These are phyloP conservation scores for Ranitomeya imitator DNA, from an alignment of 2,113 vertebrate species.

Conservation along the genomic window DNA sequence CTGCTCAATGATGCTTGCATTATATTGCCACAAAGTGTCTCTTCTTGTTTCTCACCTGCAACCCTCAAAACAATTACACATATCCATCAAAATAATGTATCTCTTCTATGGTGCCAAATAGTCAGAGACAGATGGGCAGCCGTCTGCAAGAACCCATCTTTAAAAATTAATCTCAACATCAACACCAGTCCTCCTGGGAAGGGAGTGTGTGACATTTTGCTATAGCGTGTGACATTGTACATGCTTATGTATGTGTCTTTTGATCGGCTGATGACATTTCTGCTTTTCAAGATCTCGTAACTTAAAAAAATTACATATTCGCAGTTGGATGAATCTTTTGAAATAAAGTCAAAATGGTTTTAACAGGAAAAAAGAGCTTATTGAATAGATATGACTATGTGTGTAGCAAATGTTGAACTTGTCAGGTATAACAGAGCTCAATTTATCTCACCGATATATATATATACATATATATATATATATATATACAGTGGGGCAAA, in stretches of 20 bases:
- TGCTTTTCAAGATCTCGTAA: not conserved
- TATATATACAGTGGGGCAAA: no score
- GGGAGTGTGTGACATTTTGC: constrained; percentile 2
- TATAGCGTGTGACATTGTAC: not conserved
- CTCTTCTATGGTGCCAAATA: constrained; percentile 65
- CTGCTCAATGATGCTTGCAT: not conserved
- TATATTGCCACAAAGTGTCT: not conserved
- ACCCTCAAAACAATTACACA: constrained; percentile 71
- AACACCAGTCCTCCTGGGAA: constrained; percentile 54
- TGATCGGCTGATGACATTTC: constrained; percentile 1
- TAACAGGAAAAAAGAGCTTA: not conserved
- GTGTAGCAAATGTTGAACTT: not conserved
- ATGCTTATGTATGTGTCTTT: constrained; percentile 10
- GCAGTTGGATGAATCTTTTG: not conserved
- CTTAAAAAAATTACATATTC: not conserved
- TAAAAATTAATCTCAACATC: constrained; percentile 64
- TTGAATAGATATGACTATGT: not conserved
- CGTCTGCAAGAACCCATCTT: constrained; percentile 59
- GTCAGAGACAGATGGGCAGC: constrained; percentile 67
- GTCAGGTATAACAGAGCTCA: not conserved
- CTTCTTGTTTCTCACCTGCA: constrained; percentile 68
- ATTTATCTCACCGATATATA: not conserved
- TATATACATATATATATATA: no score
- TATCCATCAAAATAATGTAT: constrained; percentile 73
- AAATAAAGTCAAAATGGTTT: not conserved